Evolutionary conservation across 35 echinoderm and acorn worm species (phyloP), one percentile per base, ranked within the genome.

Genomic region (Eucidaris tribuloides): DNA sequence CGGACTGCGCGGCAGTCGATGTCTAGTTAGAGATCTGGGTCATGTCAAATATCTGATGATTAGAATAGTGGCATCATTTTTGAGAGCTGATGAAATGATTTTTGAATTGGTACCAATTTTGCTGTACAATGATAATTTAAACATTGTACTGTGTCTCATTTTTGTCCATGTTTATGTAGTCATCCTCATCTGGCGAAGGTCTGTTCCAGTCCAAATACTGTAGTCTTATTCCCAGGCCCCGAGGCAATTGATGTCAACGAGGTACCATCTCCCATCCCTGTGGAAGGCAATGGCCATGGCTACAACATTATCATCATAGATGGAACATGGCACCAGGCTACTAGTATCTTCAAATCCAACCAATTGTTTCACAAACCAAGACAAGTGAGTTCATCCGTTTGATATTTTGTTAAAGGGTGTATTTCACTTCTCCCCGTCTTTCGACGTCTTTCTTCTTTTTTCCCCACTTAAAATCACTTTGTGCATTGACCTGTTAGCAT

Each of bases 301-400:
- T 98, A 93, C 44, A 89, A 93, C 33, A 62, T 98, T 18, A 89
- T 98, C 61, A 58, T 98, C 33, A 79, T 98, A 49, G 95, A 98
- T 62, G 95, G 95, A 13, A 98, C 95, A 17, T 98, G 95, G 95
- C 76, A 77, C 35, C 95, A 98, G 65, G 95, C 95, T 46, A 98
- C 72, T 42, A 84, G 91, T 37, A 89, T 98, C 15, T 98, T 86
- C 68, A 81, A 80, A 20, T 78, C 52, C n/a, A 98, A 98, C 72
- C n/a, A 49, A 13, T 65, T 98, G 15, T 68, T 98, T 22, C 77
- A 87, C 32, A 82, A 61, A 50, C 78, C 89, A n/a, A 65, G 79
- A 84, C 93, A 96, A 85, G 93, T 96, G 46, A 77, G 87, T 37
- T 30, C 19, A 9, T 52, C 48, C 9, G 48, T 76, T 76, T n/a